Evolutionary conservation across 2,888 invertebrate genomes (phyloP), one percentile per base, ranked within the genome.

Genomic region (Gerris lacustris): DNA sequence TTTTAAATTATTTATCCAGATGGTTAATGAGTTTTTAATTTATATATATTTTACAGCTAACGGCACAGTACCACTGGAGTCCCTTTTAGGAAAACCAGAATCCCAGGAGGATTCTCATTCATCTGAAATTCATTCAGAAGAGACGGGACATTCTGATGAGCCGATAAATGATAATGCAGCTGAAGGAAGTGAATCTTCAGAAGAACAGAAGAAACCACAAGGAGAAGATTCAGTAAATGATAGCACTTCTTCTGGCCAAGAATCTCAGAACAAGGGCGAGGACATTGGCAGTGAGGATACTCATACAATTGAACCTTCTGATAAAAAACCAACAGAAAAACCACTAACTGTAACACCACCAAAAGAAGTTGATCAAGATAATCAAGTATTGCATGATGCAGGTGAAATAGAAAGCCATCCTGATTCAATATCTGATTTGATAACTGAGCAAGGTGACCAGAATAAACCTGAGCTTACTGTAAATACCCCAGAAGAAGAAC

Each of bases 61-160:
- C 73, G 76, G 74, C 69, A 77, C 77, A 15, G 67, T 75, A 18
- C 75, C 76, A 69, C 68, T 76, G 62, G 73, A 75, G 55, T 72
- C 69, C 45, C 31, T 73, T 44, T 72, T 72, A 31, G 72, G 72
- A 67, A 63, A 69, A 44, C 43, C 67, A 55, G 68, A 66, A 15
- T 9, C 15, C 15, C 55, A 55, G 15, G 55, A 55, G 9, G 55
- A 55, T 55, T 55, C 55, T 55, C 55, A 55, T 55, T 55, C 55
- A 15, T 55, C 55, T 55, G 55, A 55, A 55, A 15, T 55, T 55
- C 55, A 55, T 15, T 55, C 55, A 9, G 55, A 15, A 11, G 55
- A 55, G n/a, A 68, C 72, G 18, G 68, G 62, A 63, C 66, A 69
- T 69, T 63, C 71, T 5, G 66, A 63, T 67, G 45, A 63, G 17